Base-by-base conservation (phyloP, 92 coral and sea anemone species). In the Parazoanthus swiftii region DNA sequence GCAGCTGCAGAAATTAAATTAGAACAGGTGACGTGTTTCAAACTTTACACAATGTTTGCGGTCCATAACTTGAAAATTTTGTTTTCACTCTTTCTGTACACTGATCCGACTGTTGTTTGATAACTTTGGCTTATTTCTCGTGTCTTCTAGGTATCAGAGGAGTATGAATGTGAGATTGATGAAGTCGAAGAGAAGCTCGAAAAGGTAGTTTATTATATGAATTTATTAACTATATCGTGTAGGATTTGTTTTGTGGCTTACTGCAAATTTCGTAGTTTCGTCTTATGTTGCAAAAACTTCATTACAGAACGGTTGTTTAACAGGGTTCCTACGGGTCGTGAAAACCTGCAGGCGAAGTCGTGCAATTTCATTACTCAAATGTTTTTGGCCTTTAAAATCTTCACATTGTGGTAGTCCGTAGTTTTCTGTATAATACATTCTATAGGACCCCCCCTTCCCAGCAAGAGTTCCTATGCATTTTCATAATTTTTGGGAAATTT, bases 141-240 rank as follows among this genome's bases (percentile, higher is more conserved):
- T 33, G 87, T 6, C 54, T 46, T 44, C 23, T 11, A 84, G 87
- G 77, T 84, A 48, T 71, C 87, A 8, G 87, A 84, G 87, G 87
- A 84, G 87, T 84, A 84, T 71, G 87, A 84, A 71, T 84, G 87
- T 42, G 87, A 84, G 56, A 54, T 84, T 6, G 87, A 84, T 51
- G 87, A 84, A 71, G 79, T 84, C 26, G 87, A 84, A 71, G 87
- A 84, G 79, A 84, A 71, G 75, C 79, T 84, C 15, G 79, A 84
- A 51, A 84, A 84, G 87, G 87, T 84, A 48, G 9, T 37, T 68
- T 6, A 18, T 4, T 74, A 6, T 13, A 11, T 8, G 3, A 8
- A 14, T 74, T 0, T 33, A 11, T 8, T 36, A 8, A 4, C 4
- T 37, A 72, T 74, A 6, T 21, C 3, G 2, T 5, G 10, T 20